These are phyloP conservation scores for Aradophagus sp. DNA, from an alignment of 1,140 invertebrate species.

Conservation along the genomic window DNA sequence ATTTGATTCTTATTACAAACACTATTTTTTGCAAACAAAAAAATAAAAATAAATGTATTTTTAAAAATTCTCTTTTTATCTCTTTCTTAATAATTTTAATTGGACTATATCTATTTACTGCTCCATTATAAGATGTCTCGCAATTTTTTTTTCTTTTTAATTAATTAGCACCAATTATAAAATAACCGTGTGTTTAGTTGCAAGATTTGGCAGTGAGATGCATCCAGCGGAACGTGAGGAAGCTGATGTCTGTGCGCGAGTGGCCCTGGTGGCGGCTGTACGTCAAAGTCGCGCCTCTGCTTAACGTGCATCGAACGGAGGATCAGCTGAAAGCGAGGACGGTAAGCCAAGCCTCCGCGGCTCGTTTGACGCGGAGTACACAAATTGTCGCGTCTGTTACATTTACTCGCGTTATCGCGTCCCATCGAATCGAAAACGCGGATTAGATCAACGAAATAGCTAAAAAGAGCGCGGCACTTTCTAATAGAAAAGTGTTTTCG, in stretches of 20 bases:
- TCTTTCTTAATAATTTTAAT: too few relatives aligned
- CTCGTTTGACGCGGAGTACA: slow-evolving; percentile 6
- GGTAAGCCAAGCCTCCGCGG: slow-evolving; percentile 73
- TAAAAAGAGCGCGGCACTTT: slow-evolving; percentile 28
- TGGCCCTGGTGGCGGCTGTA: slow-evolving; percentile 97
- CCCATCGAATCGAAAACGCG: slow-evolving; percentile 28
- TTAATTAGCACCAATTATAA: too few relatives aligned
- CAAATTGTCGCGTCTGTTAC: slow-evolving; percentile 14
- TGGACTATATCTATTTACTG: too few relatives aligned
- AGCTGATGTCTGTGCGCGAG: slow-evolving; percentile 90
- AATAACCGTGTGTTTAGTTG: slow-evolving; percentile 69
- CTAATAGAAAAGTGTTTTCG: slow-evolving; percentile 46
- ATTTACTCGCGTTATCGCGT: slow-evolving; percentile 16
- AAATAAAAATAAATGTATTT: too few relatives aligned
- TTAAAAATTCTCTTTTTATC: too few relatives aligned
- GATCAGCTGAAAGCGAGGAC: slow-evolving; percentile 87
- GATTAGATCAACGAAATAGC: slow-evolving; percentile 10
- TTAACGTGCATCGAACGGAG: slow-evolving; percentile 94
- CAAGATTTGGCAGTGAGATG: slow-evolving; percentile 93
- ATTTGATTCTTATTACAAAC: too few relatives aligned
- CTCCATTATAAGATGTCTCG: too few relatives aligned
- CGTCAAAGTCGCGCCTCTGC: slow-evolving; percentile 90
- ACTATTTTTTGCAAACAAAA: too few relatives aligned
- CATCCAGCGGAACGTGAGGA: slow-evolving; percentile 94
- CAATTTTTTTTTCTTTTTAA: not conserved